These are phyloP conservation scores for Chelonus formosanus DNA, from an alignment of 2,888 invertebrate genomes.

Conservation along the genomic window DNA sequence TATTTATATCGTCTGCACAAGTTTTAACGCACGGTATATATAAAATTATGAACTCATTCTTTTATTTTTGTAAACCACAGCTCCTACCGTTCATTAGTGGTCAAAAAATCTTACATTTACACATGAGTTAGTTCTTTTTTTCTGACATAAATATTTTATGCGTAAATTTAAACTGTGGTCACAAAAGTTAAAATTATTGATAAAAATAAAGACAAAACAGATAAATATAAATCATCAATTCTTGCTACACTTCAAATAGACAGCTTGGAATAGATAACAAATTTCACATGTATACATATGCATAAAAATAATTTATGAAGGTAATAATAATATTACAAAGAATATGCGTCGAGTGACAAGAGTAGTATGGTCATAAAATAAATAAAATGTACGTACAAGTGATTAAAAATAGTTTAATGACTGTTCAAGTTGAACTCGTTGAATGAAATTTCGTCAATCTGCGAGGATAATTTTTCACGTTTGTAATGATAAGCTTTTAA, in stretches of 20 bases:
- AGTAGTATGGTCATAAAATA: constrained; percentile 15
- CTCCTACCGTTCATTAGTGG: no score
- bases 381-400: constrained; percentile 9
- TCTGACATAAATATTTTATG: no score
- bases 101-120: no score
- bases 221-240: not conserved
- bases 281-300: not conserved
- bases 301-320: constrained; percentile 6
- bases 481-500: constrained; percentile 39
- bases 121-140: no score
- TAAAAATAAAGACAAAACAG: not conserved
- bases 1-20: constrained; percentile 17
- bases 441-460: constrained; percentile 16
- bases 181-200: no score
- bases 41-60: not conserved
- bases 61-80: not conserved
- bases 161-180: no score
- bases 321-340: constrained; percentile 33
- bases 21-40: constrained; percentile 20
- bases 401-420: constrained; percentile 17
- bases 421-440: constrained; percentile 20
- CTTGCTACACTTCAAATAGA: not conserved
- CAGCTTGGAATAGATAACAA: constrained; percentile 5
- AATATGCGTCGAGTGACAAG: constrained; percentile 22
- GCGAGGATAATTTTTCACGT: constrained; percentile 41